Conservation (phyloP, 92 coral and sea anemone species). For the Paramuricea clavata region DNA sequence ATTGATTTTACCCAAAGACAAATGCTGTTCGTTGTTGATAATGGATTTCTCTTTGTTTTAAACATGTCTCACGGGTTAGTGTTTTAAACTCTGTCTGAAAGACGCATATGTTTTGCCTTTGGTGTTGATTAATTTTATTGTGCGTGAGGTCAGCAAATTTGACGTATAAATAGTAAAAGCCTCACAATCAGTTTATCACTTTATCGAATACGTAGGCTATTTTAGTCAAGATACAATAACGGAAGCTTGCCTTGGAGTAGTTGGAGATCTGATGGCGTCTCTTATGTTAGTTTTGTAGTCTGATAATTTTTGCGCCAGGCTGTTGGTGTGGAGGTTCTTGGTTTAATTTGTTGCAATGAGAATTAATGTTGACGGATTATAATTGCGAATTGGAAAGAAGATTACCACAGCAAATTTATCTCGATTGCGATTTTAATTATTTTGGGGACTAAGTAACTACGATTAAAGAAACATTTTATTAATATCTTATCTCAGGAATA, state of each 20-base stretch:
- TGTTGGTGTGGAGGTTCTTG: not conserved
- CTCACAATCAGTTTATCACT: too few relatives aligned
- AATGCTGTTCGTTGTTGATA: not conserved
- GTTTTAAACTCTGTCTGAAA: too few relatives aligned
- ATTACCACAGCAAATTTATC: not conserved
- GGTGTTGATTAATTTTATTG: not conserved
- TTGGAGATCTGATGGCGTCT: too few relatives aligned
- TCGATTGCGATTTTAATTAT: not conserved
- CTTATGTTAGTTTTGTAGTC: too few relatives aligned
- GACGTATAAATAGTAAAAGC: not conserved
- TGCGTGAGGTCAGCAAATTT: not conserved
- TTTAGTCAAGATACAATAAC: too few relatives aligned
- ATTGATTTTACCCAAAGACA: too few relatives aligned
- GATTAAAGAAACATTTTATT: not conserved
- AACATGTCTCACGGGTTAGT: too few relatives aligned
- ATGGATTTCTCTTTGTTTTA: not conserved
- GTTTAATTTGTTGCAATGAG: not conserved
- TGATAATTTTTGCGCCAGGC: too few relatives aligned
- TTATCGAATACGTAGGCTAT: too few relatives aligned
- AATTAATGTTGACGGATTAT: not conserved
- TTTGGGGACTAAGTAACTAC: not conserved
- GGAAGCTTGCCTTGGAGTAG: too few relatives aligned
- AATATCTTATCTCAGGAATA: not conserved
- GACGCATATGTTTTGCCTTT: not conserved
- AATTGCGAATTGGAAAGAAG: not conserved